phyloP scores from a whole-genome alignment of 2,797 vertebrate species.

The Amblyraja radiata region DNA sequence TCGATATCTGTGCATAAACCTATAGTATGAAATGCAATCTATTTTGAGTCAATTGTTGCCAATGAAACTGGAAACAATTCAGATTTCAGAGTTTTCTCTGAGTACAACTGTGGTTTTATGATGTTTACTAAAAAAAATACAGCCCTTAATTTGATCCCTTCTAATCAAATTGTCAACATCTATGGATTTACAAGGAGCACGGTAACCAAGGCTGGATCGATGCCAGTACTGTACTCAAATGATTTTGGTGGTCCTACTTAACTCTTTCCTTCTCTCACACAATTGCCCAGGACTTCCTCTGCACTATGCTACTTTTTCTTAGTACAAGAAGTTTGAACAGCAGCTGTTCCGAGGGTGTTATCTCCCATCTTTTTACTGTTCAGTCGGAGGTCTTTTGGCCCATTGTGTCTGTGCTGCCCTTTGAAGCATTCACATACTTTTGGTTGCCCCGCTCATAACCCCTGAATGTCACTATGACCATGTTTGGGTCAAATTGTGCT shows the following conservation, averaged over 20 bases:
- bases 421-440: too few species aligned
- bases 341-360: too few species aligned
- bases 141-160: not conserved
- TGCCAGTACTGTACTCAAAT: not conserved
- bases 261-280: not conserved
- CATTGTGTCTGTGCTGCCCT: too few species aligned
- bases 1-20: not conserved
- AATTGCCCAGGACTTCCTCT: not conserved
- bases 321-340: too few species aligned
- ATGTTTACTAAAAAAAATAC: conserved; percentile 16
- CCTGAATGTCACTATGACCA: too few species aligned
- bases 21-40: not conserved
- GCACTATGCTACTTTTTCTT: too few species aligned
- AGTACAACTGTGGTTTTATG: not conserved
- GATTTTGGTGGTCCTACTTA: not conserved
- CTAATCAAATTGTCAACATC: conserved; percentile 23
- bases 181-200: not conserved
- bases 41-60: not conserved
- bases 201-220: not conserved
- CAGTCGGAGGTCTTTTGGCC: too few species aligned
- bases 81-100: not conserved
- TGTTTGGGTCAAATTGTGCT: too few species aligned
- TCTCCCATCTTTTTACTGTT: too few species aligned
- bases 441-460: too few species aligned
- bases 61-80: not conserved